Conservation (phyloP, 2,797 vertebrate genomes). For the Lindbergichthys nudifrons region DNA sequence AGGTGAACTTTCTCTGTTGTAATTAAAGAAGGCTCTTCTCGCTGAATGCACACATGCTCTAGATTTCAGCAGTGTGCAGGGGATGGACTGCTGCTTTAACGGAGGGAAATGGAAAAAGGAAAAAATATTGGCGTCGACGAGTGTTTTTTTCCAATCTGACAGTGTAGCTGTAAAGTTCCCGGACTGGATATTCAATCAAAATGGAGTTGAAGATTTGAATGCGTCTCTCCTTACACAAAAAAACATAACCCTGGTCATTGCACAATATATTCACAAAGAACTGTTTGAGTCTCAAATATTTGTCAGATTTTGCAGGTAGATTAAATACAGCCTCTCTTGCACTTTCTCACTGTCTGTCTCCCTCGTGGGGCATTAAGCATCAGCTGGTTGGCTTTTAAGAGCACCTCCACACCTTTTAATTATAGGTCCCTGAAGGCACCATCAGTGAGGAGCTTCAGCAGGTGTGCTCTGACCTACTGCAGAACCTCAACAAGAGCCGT, state of each 20-base stretch:
- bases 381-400: slow-evolving; percentile 55
- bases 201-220: slow-evolving; percentile 49
- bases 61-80: slow-evolving; percentile 44
- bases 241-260: slow-evolving; percentile 46
- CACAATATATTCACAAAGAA: slow-evolving; percentile 8
- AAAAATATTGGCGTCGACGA: slow-evolving; percentile 59
- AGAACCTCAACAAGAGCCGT: not conserved
- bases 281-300: slow-evolving; percentile 24
- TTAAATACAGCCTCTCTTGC: slow-evolving; percentile 22
- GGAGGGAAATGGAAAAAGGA: slow-evolving; percentile 59
- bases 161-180: slow-evolving; percentile 72
- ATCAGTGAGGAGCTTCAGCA: slow-evolving; percentile 13
- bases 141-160: slow-evolving; percentile 79
- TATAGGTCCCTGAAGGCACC: slow-evolving; percentile 7
- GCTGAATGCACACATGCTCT: slow-evolving; percentile 33
- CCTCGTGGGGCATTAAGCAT: slow-evolving; percentile 31
- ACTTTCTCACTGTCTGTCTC: slow-evolving; percentile 41
- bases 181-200: slow-evolving; percentile 71
- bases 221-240: slow-evolving; percentile 69
- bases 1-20: slow-evolving; percentile 13
- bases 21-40: slow-evolving; percentile 15
- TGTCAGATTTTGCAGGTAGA: slow-evolving; percentile 21
- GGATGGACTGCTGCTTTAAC: slow-evolving; percentile 64
- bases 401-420: slow-evolving; percentile 29
- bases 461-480: slow-evolving; percentile 30